Percentiles rank a stretch among this genome's conserved stretches.
Conservation (phyloP, 2,888 invertebrate species). For the Tridacna gigas region DNA sequence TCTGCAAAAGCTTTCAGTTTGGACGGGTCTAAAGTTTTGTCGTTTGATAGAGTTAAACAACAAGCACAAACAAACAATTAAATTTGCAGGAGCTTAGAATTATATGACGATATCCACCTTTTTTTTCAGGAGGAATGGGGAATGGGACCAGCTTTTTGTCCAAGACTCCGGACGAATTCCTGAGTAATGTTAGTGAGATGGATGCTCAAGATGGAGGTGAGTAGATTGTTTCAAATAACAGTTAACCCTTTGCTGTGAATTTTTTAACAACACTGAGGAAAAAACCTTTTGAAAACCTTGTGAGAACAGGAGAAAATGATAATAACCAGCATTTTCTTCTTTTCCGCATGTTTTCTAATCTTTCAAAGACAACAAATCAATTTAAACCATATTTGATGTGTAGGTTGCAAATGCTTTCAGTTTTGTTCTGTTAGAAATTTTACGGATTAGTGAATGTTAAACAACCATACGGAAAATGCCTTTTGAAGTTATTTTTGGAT, state of each 20-base stretch:
- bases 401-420: background rate
- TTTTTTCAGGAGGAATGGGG: constrained; percentile 87
- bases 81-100: no score
- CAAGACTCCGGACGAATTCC: constrained; percentile 96
- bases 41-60: no score
- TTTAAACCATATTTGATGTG: no score
- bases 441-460: background rate
- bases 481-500: background rate
- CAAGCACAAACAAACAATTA: no score
- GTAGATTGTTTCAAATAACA: constrained; percentile 6
- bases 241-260: background rate
- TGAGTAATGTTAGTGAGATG: constrained; percentile 93
- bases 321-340: background rate
- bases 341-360: background rate
- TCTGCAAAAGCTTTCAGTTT: no score
- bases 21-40: no score
- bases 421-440: background rate
- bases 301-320: background rate
- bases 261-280: background rate
- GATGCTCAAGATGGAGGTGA: constrained; percentile 79
- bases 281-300: background rate
- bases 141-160: constrained; percentile 93
- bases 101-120: background rate
- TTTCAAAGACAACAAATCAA: background rate
- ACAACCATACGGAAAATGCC: no score